Conservation (phyloP, 1,140 invertebrate genomes). For the Venturia canescens region DNA sequence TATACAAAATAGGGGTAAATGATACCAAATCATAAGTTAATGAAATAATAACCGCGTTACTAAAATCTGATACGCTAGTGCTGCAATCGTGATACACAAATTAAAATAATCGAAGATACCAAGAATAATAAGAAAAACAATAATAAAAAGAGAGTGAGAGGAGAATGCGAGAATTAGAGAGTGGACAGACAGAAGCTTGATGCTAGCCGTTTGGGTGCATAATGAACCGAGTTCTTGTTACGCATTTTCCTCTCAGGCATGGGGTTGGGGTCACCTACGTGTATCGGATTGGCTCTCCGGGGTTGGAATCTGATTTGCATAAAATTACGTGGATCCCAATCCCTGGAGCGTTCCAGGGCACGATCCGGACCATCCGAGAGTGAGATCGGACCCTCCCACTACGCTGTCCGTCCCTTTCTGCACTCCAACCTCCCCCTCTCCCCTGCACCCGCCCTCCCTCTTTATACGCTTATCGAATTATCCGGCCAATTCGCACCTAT, state of each 20-base stretch:
- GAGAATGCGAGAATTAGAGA: background rate
- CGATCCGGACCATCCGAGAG: slow-evolving; percentile 5
- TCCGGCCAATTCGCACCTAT: background rate
- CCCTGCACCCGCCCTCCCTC: background rate
- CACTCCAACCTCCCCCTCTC: background rate
- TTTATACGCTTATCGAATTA: slow-evolving; percentile 8
- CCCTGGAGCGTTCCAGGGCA: background rate
- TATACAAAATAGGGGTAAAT: too few species aligned
- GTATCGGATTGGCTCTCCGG: slow-evolving; percentile 3
- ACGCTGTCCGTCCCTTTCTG: background rate
- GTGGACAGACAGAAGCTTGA: background rate
- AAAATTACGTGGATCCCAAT: slow-evolving; percentile 1
- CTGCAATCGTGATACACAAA: too few species aligned
- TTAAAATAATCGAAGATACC: too few species aligned
- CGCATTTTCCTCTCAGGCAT: background rate
- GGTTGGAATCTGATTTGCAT: slow-evolving; percentile 3
- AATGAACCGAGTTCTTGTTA: background rate
- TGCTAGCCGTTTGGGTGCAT: background rate
- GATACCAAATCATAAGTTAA: too few species aligned
- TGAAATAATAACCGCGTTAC: too few species aligned
- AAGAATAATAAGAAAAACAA: background rate
- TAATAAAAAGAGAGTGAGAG: background rate
- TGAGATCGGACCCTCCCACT: slow-evolving; percentile 2
- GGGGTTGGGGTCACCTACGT: slow-evolving; percentile 8
- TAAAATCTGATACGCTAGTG: too few species aligned